Conservation (phyloP, 2,888 invertebrate genomes). For the Dermolepida albohirtum region DNA sequence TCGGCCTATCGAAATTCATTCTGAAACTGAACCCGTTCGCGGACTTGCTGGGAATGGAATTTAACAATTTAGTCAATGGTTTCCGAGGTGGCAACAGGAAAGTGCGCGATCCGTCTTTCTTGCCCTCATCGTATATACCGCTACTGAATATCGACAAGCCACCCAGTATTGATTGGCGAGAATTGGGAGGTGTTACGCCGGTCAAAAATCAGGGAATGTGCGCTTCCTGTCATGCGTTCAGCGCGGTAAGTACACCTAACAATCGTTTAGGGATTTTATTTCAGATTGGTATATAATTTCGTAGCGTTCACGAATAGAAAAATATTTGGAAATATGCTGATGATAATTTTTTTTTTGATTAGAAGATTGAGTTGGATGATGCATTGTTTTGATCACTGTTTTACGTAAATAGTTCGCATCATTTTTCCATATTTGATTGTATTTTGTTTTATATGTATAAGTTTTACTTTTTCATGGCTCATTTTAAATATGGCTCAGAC, state of each 20-base stretch:
- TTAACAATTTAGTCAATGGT: constrained; percentile 59
- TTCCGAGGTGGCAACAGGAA: constrained; percentile 47
- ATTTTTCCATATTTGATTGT: too few relatives aligned
- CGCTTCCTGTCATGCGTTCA: constrained; percentile 63
- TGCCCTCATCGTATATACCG: constrained; percentile 15
- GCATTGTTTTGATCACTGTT: too few relatives aligned
- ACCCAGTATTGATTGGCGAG: constrained; percentile 61
- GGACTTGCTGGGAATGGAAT: constrained; percentile 61
- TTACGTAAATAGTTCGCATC: too few relatives aligned
- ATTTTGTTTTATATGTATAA: too few relatives aligned
- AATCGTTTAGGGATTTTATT: constrained; percentile 7
- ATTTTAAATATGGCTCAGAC: too few relatives aligned
- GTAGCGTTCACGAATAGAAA: too few relatives aligned
- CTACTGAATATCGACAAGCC: constrained; percentile 56
- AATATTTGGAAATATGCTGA: too few relatives aligned
- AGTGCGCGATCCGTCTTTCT: background rate
- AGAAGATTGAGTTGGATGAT: too few relatives aligned
- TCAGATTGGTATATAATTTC: too few relatives aligned
- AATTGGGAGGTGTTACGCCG: constrained; percentile 60
- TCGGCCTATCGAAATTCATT: constrained; percentile 54
- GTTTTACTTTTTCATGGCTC: too few relatives aligned
- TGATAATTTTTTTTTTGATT: too few relatives aligned
- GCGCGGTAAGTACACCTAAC: constrained; percentile 59
- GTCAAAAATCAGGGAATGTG: constrained; percentile 61
- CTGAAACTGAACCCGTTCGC: constrained; percentile 60